Conservation (phyloP, 2,113 vertebrate species). For the Andinoacara biseriatus region DNA sequence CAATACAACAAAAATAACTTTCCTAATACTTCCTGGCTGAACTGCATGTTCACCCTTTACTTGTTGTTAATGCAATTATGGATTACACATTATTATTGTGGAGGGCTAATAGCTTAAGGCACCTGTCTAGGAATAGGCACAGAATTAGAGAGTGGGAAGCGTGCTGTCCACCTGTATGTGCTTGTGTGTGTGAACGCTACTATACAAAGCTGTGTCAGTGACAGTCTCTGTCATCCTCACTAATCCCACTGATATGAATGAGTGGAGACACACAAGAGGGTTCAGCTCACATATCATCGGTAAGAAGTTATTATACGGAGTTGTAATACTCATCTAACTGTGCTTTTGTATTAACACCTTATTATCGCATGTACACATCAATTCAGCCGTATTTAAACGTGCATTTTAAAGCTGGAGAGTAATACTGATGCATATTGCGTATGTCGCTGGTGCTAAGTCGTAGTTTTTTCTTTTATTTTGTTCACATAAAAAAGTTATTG, state of each 20-base stretch:
- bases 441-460: background rate
- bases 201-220: constrained; percentile 26
- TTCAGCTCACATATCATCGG: constrained; percentile 34
- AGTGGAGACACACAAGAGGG: constrained; percentile 45
- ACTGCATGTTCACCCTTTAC: background rate
- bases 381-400: background rate
- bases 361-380: background rate
- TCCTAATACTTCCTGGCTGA: constrained; percentile 1
- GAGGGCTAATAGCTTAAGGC: constrained; percentile 22
- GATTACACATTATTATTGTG: background rate
- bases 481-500: background rate
- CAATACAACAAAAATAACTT: background rate
- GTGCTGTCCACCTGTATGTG: constrained; percentile 47
- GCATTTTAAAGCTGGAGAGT: background rate
- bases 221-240: constrained; percentile 46
- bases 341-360: background rate
- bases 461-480: background rate
- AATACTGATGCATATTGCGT: too few relatives aligned
- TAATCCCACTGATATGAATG: constrained; percentile 70
- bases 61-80: background rate
- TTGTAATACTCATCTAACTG: background rate
- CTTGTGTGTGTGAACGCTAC: background rate
- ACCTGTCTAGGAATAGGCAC: constrained; percentile 51
- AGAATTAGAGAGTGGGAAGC: constrained; percentile 52
- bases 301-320: constrained; percentile 23